These are phyloP conservation scores for Oncorhynchus nerka DNA, from an alignment of 2,113 vertebrate species.

Conservation along the genomic window DNA sequence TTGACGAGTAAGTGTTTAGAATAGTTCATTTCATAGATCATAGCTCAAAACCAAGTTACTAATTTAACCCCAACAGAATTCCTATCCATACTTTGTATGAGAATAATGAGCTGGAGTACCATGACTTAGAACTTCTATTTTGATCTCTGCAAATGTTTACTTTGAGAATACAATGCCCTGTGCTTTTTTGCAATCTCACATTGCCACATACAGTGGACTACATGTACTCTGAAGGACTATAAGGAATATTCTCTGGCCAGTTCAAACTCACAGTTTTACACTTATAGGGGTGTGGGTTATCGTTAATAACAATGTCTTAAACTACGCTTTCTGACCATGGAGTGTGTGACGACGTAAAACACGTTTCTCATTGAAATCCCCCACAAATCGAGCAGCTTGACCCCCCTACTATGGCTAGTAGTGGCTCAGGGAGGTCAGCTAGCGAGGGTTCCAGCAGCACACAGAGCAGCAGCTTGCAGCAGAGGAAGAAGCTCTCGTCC, in stretches of 20 bases:
- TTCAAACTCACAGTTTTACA: conserved; percentile 45
- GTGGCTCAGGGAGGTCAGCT: conserved; percentile 86
- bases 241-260: conserved; percentile 70
- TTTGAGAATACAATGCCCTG: conserved; percentile 40
- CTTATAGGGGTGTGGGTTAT: conserved; percentile 34
- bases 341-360: conserved; percentile 44
- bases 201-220: conserved; percentile 32
- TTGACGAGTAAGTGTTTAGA: neutral
- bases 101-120: conserved; percentile 6
- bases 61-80: neutral
- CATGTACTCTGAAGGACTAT: conserved; percentile 68
- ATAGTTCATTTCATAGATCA: conserved; percentile 10
- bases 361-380: conserved; percentile 41
- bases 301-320: conserved; percentile 54
- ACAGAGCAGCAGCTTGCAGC: conserved; percentile 75
- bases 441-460: conserved; percentile 78
- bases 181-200: conserved; percentile 31
- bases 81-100: neutral
- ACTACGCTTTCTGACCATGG: conserved; percentile 40
- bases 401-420: conserved; percentile 86
- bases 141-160: conserved; percentile 54
- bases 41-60: neutral
- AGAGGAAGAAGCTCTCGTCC: conserved; percentile 87
- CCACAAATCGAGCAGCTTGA: conserved; percentile 45
- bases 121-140: conserved; percentile 36